phyloP scores from a whole-genome alignment of 2,797 vertebrate genomes.

The Crenichthys baileyi region DNA sequence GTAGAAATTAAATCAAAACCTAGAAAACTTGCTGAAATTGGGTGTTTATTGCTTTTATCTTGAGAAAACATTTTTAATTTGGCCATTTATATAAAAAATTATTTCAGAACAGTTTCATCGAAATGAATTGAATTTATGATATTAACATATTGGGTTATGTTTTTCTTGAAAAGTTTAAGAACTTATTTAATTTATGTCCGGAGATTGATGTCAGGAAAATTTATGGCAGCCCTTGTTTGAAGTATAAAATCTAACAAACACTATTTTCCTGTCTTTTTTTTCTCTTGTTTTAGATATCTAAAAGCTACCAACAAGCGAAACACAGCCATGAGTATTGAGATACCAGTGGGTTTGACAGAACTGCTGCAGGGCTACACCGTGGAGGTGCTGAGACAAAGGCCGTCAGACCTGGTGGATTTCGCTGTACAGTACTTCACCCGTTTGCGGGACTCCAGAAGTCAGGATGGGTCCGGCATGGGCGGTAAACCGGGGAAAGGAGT shows the following conservation, averaged over 20 bases:
- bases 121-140: no score
- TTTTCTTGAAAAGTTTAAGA: background rate
- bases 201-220: background rate
- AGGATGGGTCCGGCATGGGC: conserved; percentile 76
- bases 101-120: no score
- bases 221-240: no score
- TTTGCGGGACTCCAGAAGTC: conserved; percentile 86
- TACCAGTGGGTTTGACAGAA: conserved; percentile 94
- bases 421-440: conserved; percentile 95
- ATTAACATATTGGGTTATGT: no score
- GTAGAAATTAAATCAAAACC: no score
- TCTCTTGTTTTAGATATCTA: conserved; percentile 46
- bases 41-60: no score
- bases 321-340: conserved; percentile 94
- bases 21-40: no score
- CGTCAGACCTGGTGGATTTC: conserved; percentile 94
- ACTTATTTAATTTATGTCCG: background rate
- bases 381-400: conserved; percentile 93
- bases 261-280: conserved; percentile 4
- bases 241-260: conserved; percentile 15
- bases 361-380: conserved; percentile 97
- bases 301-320: conserved; percentile 52
- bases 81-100: no score
- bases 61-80: no score
- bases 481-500: conserved; percentile 82